A percentile compares a stretch with the other conserved stretches of the same genome.
Conservation (phyloP, 2,113 vertebrate species). For the Laticauda colubrina region DNA sequence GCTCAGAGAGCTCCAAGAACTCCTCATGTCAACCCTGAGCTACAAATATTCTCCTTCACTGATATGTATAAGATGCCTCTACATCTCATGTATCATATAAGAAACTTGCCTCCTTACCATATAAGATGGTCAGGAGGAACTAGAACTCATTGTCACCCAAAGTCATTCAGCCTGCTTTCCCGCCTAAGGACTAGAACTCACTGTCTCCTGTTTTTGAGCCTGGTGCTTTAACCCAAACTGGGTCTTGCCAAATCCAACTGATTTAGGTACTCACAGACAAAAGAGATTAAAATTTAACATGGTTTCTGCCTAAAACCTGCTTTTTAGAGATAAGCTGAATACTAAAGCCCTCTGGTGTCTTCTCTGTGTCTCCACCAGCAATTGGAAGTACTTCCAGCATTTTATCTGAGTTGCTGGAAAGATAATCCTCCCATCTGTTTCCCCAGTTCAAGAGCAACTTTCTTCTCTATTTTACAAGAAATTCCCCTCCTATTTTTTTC, state of each 20-base stretch:
- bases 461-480: background rate
- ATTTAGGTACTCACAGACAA: background rate
- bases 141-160: background rate
- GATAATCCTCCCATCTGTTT: background rate
- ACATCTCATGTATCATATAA: no score
- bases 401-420: background rate
- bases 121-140: no score
- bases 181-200: background rate
- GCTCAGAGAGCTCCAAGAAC: no score
- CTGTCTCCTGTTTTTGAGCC: background rate
- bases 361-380: background rate
- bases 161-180: background rate
- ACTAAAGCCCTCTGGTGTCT: background rate
- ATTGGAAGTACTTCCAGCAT: background rate
- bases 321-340: background rate
- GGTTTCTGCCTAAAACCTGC: background rate
- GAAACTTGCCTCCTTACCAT: no score
- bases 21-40: no score
- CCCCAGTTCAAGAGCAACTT: background rate
- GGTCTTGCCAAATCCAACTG: background rate
- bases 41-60: no score
- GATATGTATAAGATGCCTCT: no score
- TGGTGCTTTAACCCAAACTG: background rate
- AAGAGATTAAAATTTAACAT: background rate
- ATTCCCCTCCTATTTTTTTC: background rate